Evolutionary conservation across 2,888 invertebrate species (phyloP).

Genomic region (Drosophila macrothrix): DNA sequence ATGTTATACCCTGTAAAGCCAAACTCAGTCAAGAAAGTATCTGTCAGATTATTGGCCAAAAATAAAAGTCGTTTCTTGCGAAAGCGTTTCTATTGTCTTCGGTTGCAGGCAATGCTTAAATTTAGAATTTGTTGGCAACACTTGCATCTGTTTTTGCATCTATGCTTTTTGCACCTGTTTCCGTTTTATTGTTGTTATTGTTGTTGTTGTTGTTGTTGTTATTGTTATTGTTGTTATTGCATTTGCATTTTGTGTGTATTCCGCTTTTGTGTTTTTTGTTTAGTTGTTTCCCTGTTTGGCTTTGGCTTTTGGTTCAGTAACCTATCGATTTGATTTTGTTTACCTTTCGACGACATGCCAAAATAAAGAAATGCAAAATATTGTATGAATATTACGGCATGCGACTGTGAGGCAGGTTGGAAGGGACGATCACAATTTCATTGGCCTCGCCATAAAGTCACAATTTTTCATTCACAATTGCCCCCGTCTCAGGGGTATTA

Average conservation of each 20-base stretch:
- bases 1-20: background rate
- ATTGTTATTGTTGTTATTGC: conserved; percentile 16
- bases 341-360: conserved; percentile 39
- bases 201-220: conserved; percentile 1
- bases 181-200: background rate
- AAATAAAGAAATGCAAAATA: conserved; percentile 28
- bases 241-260: conserved; percentile 37
- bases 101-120: conserved; percentile 54
- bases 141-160: conserved; percentile 17
- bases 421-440: conserved; percentile 5
- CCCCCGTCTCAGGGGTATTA: background rate
- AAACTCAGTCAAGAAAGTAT: background rate
- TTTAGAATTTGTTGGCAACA: conserved; percentile 63
- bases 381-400: conserved; percentile 50
- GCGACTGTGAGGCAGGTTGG: background rate
- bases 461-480: conserved; percentile 28
- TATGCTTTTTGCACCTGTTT: conserved; percentile 17
- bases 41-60: conserved; percentile 24
- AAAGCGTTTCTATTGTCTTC: conserved; percentile 45
- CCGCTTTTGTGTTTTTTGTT: background rate
- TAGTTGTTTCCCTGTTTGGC: conserved; percentile 32
- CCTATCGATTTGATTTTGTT: conserved; percentile 69
- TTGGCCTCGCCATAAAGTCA: conserved; percentile 3
- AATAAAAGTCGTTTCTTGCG: conserved; percentile 27
- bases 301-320: conserved; percentile 67